phyloP scores from a whole-genome alignment of 2,888 invertebrate genomes.

The Poecilus cupreus region DNA sequence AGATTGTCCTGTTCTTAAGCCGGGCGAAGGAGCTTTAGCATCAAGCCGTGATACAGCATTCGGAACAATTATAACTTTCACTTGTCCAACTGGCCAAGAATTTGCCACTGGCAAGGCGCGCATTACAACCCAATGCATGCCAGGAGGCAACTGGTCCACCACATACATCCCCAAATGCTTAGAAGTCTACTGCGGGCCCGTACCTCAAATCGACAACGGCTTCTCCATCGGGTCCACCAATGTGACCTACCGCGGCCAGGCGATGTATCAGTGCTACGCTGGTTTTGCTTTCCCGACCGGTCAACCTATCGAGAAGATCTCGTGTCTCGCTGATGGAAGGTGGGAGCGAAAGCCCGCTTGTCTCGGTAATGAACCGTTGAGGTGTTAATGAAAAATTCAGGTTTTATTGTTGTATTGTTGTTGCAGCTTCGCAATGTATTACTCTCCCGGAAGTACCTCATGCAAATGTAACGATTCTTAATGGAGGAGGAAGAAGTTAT shows the following conservation, averaged over 20 bases:
- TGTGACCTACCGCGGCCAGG: conserved; percentile 94
- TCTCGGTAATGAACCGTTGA: conserved; percentile 76
- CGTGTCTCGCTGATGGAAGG: conserved; percentile 90
- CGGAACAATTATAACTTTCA: conserved; percentile 90
- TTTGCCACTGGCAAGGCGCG: conserved; percentile 92
- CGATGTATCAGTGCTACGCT: conserved; percentile 97
- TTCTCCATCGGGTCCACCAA: conserved; percentile 97
- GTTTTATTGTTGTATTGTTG: conserved; percentile 35
- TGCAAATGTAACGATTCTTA: conserved; percentile 89
- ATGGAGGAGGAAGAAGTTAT: conserved; percentile 93
- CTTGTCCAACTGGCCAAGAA: conserved; percentile 95
- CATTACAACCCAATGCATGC: conserved; percentile 89
- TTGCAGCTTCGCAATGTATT: conserved; percentile 91
- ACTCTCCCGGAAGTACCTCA: conserved; percentile 90
- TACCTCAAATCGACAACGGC: conserved; percentile 98
- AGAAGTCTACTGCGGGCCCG: conserved; percentile 98
- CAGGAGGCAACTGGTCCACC: conserved; percentile 94
- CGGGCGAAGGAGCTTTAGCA: conserved; percentile 91
- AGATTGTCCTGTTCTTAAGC: conserved; percentile 91
- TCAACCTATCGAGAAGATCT: conserved; percentile 90
- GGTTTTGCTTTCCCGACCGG: conserved; percentile 95
- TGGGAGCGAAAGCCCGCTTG: conserved; percentile 96
- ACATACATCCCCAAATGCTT: conserved; percentile 95
- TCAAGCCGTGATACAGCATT: conserved; percentile 94
- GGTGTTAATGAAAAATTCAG: not conserved